Evolutionary conservation across 2,113 vertebrate genomes (phyloP), one percentile per base, ranked within the genome.

Genomic region (Scalopus aquaticus): DNA sequence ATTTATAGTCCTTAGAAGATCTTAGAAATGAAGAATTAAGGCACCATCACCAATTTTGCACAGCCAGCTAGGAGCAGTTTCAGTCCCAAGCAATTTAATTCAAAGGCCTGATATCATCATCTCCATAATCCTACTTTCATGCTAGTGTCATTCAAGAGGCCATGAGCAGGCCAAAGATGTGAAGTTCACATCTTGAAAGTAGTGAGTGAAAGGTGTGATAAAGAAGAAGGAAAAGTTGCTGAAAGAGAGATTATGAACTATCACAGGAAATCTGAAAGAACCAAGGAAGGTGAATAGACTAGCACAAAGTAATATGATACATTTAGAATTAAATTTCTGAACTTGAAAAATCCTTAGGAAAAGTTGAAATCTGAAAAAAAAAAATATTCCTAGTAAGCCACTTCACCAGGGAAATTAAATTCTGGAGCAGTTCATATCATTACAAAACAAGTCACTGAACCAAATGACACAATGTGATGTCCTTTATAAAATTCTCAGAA

Each of bases 291-390:
- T 26, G 35, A 88, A 60, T 49, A 4, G 56, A 11, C 2, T 49
- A 39, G 12, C 24, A 13, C 37, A 88, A 72, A 90, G 64, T 39
- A 94, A 74, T 64, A 12, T 35, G 16, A 73, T 49, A 42, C 5
- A 74, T n/a, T 88, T 30, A 44, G 30, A 91, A 82, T 51, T 58
- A 89, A 80, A 86, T 65, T 88, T 54, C 56, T 64, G 49, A 88
- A 51, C 8, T 16, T 74, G 8, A 72, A 82, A 3, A 49, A 69
- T 60, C 5, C 67, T 95, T 56, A 65, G 10, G 32, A 81, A 92
- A 92, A 78, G n/a, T 15, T 37, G 9, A 11, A 77, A 28, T 70
- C 30, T 35, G 39, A 74, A 89, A 80, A 56, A 89, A 80, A 56
- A 88, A 84, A 65, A 58, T 32, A 72, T 73, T 79, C 30, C 42